Conservation (phyloP, 2,797 vertebrate species). For the Sebastolobus alascanus region DNA sequence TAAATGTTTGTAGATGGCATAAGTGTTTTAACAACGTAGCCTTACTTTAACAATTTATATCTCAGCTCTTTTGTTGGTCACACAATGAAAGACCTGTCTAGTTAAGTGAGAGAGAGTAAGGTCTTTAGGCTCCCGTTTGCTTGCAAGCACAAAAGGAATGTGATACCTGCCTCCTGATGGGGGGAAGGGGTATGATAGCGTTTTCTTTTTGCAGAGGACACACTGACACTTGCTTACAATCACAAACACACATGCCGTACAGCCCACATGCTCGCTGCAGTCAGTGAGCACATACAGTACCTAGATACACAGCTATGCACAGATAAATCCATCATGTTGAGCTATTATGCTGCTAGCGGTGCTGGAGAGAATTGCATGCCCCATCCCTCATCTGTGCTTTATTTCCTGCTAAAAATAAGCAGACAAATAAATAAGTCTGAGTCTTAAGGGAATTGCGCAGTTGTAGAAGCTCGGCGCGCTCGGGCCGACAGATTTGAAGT, state of each 20-base stretch:
- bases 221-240: slow-evolving; percentile 42
- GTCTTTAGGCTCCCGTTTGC: slow-evolving; percentile 48
- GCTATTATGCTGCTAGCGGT: slow-evolving; percentile 74
- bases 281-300: slow-evolving; percentile 53
- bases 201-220: slow-evolving; percentile 62
- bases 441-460: slow-evolving; percentile 51
- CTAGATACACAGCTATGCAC: slow-evolving; percentile 56
- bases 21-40: not conserved
- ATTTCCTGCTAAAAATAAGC: slow-evolving; percentile 79
- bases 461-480: slow-evolving; percentile 41
- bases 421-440: slow-evolving; percentile 68
- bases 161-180: slow-evolving; percentile 45
- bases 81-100: slow-evolving; percentile 27
- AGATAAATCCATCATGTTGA: slow-evolving; percentile 82
- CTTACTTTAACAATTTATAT: slow-evolving; percentile 26
- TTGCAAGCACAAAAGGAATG: slow-evolving; percentile 45
- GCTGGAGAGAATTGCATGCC: slow-evolving; percentile 64
- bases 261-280: slow-evolving; percentile 33
- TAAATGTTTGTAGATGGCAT: not conserved
- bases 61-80: slow-evolving; percentile 7
- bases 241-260: slow-evolving; percentile 34
- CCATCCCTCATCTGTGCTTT: slow-evolving; percentile 76
- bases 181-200: slow-evolving; percentile 38
- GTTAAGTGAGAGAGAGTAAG: slow-evolving; percentile 51
- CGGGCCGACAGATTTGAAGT: slow-evolving; percentile 39